These are phyloP conservation scores for Eupithecia subumbrata DNA, from an alignment of 2,888 invertebrate species.

Conservation along the genomic window DNA sequence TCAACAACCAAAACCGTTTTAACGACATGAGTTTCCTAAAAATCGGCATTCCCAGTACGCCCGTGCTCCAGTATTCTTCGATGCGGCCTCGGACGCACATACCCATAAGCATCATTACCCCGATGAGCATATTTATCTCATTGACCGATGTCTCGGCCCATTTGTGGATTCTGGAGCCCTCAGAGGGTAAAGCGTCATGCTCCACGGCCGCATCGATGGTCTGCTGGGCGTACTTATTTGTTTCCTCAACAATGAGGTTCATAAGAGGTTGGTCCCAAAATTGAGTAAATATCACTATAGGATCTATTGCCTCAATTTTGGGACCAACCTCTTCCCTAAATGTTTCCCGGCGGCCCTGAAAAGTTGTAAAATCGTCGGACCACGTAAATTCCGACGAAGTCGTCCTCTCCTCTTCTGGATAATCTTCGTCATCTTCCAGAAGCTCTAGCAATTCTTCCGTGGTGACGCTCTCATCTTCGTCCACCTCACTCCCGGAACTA, in stretches of 20 bases:
- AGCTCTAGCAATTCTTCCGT: too few relatives aligned
- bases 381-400: too few relatives aligned
- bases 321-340: neutral
- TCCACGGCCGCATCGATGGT: conserved; percentile 6
- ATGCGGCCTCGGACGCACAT: neutral
- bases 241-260: neutral
- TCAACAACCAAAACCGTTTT: neutral
- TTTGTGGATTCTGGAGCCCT: neutral
- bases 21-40: neutral
- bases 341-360: too few relatives aligned
- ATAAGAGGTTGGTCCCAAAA: neutral
- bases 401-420: too few relatives aligned
- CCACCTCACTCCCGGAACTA: too few relatives aligned
- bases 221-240: neutral
- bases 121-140: neutral
- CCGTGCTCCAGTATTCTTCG: neutral
- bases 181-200: neutral
- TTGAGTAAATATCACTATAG: neutral
- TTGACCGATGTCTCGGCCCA: conserved; percentile 11
- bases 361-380: too few relatives aligned
- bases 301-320: neutral
- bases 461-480: too few relatives aligned
- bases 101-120: neutral
- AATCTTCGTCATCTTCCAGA: too few relatives aligned
- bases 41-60: neutral